Conservation (phyloP, 2,797 vertebrate genomes). For the Columba guinea region DNA sequence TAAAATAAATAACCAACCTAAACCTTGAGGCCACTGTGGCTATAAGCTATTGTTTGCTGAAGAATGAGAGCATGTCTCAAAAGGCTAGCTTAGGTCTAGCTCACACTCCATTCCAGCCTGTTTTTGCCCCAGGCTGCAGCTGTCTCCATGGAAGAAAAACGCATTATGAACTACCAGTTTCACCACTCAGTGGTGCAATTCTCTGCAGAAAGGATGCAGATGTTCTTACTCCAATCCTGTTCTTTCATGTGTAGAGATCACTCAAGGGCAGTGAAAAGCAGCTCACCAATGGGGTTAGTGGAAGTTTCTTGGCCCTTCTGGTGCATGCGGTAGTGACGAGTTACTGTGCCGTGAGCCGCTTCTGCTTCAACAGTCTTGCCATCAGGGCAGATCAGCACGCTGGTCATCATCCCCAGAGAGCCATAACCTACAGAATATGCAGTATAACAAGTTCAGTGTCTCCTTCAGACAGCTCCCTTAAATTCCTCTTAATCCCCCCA, state of each 20-base stretch:
- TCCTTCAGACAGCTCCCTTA: not conserved
- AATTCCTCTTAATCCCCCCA: not conserved
- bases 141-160: not conserved
- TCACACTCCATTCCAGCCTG: not conserved
- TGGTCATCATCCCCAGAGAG: conserved; percentile 98
- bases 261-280: not conserved
- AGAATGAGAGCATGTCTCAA: not conserved
- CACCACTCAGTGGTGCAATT: not conserved
- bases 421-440: conserved; percentile 87
- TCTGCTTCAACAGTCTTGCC: conserved; percentile 96
- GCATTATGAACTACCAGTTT: not conserved
- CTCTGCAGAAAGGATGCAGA: not conserved
- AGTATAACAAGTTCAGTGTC: not conserved
- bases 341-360: conserved; percentile 96
- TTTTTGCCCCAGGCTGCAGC: not conserved
- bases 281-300: conserved; percentile 95
- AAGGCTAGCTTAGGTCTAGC: not conserved
- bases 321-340: conserved; percentile 93
- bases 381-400: conserved; percentile 94
- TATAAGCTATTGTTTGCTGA: not conserved
- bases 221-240: not conserved
- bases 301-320: conserved; percentile 98
- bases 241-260: not conserved
- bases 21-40: not conserved
- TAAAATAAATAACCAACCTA: not conserved